Conservation (phyloP, 1,140 invertebrate genomes). For the Megalonaias nervosa region DNA sequence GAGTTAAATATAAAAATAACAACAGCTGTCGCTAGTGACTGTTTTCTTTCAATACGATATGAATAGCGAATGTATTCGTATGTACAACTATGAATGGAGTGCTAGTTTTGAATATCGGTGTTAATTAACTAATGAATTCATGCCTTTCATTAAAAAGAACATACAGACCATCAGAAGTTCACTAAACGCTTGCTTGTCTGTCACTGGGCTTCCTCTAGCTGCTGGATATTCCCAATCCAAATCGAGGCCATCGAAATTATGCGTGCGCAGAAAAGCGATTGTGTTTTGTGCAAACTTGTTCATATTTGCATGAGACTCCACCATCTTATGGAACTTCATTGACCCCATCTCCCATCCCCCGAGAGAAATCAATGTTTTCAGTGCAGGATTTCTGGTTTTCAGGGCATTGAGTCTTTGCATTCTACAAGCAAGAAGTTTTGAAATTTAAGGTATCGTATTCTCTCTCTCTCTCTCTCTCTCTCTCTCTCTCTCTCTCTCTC, state of each 20-base stretch:
- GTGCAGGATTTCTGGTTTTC: conserved; percentile 89
- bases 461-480: no score
- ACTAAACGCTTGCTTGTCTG: conserved; percentile 76
- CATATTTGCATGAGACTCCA: conserved; percentile 74
- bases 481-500: no score
- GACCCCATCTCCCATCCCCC: conserved; percentile 96
- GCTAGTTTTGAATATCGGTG: no score
- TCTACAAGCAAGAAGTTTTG: not conserved
- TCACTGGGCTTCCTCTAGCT: conserved; percentile 71
- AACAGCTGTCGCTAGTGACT: no score
- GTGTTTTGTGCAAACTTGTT: conserved; percentile 90
- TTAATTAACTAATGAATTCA: no score
- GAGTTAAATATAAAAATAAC: no score
- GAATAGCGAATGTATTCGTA: no score
- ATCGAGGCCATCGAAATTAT: conserved; percentile 94
- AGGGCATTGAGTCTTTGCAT: conserved; percentile 75
- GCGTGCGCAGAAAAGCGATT: conserved; percentile 91
- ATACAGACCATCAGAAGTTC: conserved; percentile 37
- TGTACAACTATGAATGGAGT: no score
- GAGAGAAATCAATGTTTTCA: conserved; percentile 92
- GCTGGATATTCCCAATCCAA: conserved; percentile 97
- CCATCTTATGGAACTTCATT: conserved; percentile 82
- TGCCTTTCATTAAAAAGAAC: not conserved
- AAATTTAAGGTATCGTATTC: no score
- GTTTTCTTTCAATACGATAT: no score